Percentiles rank a stretch among this genome's conserved stretches.
phyloP scores from a whole-genome alignment of 2,113 vertebrate genomes.

The Syngnathoides biaculeatus region DNA sequence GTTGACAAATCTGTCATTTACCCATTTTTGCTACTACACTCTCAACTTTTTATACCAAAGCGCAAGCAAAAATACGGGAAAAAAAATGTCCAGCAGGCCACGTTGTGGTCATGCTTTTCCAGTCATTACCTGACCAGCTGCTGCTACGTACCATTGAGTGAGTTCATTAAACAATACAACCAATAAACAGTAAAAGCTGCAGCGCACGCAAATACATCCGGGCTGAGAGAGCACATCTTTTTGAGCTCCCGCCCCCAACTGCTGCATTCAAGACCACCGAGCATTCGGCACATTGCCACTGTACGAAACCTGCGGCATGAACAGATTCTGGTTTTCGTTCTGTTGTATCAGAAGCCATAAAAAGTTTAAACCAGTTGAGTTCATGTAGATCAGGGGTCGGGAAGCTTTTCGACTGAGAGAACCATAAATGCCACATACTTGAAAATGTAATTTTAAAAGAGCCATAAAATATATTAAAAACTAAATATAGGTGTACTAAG shows the following conservation, averaged over 20 bases:
- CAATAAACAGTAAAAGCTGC: slow-evolving; percentile 2
- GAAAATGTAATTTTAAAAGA: too few relatives aligned
- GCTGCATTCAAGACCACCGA: not conserved
- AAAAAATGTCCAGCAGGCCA: not conserved
- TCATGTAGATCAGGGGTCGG: too few relatives aligned
- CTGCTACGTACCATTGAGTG: slow-evolving; percentile 1
- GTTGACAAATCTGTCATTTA: not conserved
- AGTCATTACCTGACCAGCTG: slow-evolving; percentile 14
- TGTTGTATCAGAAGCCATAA: too few relatives aligned
- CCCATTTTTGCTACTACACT: not conserved
- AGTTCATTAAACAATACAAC: slow-evolving; percentile 5
- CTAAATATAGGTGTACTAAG: too few relatives aligned
- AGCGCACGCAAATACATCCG: not conserved
- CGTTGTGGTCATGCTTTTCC: not conserved
- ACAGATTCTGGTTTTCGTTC: too few relatives aligned
- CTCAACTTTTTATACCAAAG: not conserved
- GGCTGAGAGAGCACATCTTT: not conserved
- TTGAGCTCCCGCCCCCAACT: too few relatives aligned
- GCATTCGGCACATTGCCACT: not conserved
- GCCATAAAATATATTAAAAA: too few relatives aligned
- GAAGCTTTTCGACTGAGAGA: too few relatives aligned
- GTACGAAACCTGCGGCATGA: too few relatives aligned
- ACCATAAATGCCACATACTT: too few relatives aligned
- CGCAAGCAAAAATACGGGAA: not conserved
- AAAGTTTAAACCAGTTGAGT: too few relatives aligned